Evolutionary conservation across 2,113 vertebrate species (phyloP).

Genomic region (Herpailurus yagouaroundi): DNA sequence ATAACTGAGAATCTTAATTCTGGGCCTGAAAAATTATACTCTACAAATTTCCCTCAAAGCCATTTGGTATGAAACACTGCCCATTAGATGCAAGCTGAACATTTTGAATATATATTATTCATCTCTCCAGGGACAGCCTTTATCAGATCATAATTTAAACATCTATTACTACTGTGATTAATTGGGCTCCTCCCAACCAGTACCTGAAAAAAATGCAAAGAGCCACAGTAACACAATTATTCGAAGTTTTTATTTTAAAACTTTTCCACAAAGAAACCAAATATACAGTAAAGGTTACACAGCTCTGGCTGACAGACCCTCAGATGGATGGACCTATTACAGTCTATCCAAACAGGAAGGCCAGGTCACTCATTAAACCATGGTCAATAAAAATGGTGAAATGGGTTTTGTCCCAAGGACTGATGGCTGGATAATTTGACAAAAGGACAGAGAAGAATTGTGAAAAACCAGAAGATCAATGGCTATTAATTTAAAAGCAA

Average conservation of each 20-base stretch:
- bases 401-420: constrained; percentile 83
- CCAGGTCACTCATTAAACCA: constrained; percentile 81
- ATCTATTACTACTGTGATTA: constrained; percentile 49
- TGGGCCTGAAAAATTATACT: constrained; percentile 50
- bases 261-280: constrained; percentile 71
- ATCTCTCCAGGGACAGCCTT: constrained; percentile 7
- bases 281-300: constrained; percentile 73
- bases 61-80: constrained; percentile 25
- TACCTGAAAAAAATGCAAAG: constrained; percentile 63
- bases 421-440: constrained; percentile 83
- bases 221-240: constrained; percentile 52
- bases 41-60: background rate
- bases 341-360: constrained; percentile 81
- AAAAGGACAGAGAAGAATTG: constrained; percentile 81
- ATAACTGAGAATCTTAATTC: constrained; percentile 64
- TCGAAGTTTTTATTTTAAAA: constrained; percentile 76
- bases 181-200: background rate
- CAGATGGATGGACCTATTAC: constrained; percentile 84
- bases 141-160: constrained; percentile 42
- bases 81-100: constrained; percentile 13
- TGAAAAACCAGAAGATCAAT: constrained; percentile 84
- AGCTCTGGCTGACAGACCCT: constrained; percentile 73
- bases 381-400: constrained; percentile 84
- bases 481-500: constrained; percentile 88
- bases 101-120: constrained; percentile 23